These are phyloP conservation scores for Actias luna DNA, from an alignment of 2,888 invertebrate genomes.

Conservation along the genomic window DNA sequence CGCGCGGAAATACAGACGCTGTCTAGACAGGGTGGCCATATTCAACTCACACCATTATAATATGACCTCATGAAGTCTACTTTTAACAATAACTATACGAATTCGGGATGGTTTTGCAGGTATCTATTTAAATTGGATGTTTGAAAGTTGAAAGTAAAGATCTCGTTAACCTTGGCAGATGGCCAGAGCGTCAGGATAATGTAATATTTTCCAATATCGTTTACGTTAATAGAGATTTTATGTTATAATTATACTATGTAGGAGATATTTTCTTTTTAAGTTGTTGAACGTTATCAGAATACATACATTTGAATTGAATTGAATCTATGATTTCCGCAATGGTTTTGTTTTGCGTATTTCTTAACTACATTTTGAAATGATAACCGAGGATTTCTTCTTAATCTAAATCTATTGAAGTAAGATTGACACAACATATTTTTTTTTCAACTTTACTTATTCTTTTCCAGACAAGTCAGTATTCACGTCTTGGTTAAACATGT, in stretches of 20 bases:
- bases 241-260: neutral
- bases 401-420: too few relatives aligned
- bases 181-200: conserved; percentile 44
- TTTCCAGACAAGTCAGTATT: too few relatives aligned
- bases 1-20: conserved; percentile 55
- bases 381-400: too few relatives aligned
- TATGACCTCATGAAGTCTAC: conserved; percentile 29
- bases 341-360: too few relatives aligned
- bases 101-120: neutral
- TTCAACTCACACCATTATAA: conserved; percentile 31
- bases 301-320: neutral
- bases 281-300: neutral
- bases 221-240: neutral
- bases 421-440: too few relatives aligned
- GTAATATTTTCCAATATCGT: conserved; percentile 16
- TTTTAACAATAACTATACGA: conserved; percentile 18
- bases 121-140: conserved; percentile 31
- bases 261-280: neutral
- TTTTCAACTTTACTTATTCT: too few relatives aligned
- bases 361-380: too few relatives aligned
- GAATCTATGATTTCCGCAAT: too few relatives aligned
- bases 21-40: conserved; percentile 66
- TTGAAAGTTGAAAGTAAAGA: conserved; percentile 41
- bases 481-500: too few relatives aligned
- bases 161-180: conserved; percentile 49